Evolutionary conservation across 2,113 vertebrate genomes (phyloP), one percentile per base, ranked within the genome.

Genomic region (Antennarius striatus): DNA sequence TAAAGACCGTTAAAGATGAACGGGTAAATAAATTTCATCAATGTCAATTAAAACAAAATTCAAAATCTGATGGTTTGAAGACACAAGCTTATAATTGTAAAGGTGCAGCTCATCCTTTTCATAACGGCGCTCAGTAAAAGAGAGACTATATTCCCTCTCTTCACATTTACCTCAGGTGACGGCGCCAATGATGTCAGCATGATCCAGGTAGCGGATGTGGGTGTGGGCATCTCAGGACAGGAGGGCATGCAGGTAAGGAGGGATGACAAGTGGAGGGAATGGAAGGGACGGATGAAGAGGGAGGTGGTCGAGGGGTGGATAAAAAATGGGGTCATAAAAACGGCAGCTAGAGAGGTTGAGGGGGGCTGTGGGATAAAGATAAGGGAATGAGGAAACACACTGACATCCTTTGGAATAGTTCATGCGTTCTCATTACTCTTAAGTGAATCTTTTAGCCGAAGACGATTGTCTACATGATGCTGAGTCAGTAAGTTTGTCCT

Each of bases 101-200:
- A 22, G 22, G 22, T 22, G 22, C 22, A 22, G 22, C 22, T 22
- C 22, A 22, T 22, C 22, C 22, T 22, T 22, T 36, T 4, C 32
- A 36, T 36, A 36, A 36, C 32, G 32, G 32, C 7, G 3, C 32
- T 36, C 32, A 36, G 32, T 5, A 36, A 36, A 32, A n/a, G n/a
- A n/a, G n/a, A n/a, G n/a, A 56, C 42, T 43, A 1, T 14, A 10
- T 57, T 45, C 16, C 43, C 48, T 16, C 17, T 32, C 32, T 1
- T 16, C 4, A 2, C 16, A 59, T 86, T 79, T 51, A 90, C 88
- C 79, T 66, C 75, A 98, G 98, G 98, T 83, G 98, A 99, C 2
- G 98, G 98, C 64, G 97, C 96, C 78, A 99, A 99, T 63, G 98
- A 99, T 43, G 98, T 99, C 90, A 98, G 97, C 89, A 99, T 98